Base-by-base conservation (phyloP, 2,888 invertebrate species). In the Scaeva pyrastri region DNA sequence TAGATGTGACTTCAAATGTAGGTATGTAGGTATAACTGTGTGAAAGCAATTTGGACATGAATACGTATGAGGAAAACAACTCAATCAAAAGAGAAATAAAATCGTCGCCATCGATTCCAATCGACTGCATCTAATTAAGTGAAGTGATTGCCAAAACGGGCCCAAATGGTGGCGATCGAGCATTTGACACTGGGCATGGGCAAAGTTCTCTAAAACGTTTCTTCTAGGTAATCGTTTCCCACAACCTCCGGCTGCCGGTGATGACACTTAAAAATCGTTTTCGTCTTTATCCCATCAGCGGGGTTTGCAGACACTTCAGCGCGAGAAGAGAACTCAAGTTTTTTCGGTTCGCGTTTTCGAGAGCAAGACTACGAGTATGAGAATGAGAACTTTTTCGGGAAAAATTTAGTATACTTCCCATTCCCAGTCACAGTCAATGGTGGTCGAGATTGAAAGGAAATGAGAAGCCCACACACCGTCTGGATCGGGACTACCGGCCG, bases 81-180 rank as follows among this genome's bases (percentile, higher is more conserved):
- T 88, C 87, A 88, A 88, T 88, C 84, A 88, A 78, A 75, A 62
- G 76, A 79, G 70, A 79, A 84, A 84, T 81, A 77, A 77, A 88
- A 76, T 86, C 87, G 90, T 91, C 91, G 90, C 91, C 91, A 91
- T 92, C 90, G 91, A 92, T 92, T 92, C 92, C 92, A 89, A 91
- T 90, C 91, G 92, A 92, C 91, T 92, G 92, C 90, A 89, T 90
- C 90, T 90, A 90, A 91, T 91, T 92, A 90, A 91, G 89, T 91
- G 90, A 90, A 91, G 91, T 91, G 91, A 82, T 74, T 86, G 83
- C 77, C 88, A 76, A 77, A 88, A 52, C 12, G 68, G 50, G 19
- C 19, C 77, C 72, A 78, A 62, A 77, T 81, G 85, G 85, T 86
- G 77, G 77, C 86, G 86, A 74, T 82, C 74, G 77, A 77, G 62